Percentiles rank a stretch among this genome's conserved stretches.
Evolutionary conservation across 2,888 invertebrate species (phyloP).

Genomic region (Acrocera orbiculus): DNA sequence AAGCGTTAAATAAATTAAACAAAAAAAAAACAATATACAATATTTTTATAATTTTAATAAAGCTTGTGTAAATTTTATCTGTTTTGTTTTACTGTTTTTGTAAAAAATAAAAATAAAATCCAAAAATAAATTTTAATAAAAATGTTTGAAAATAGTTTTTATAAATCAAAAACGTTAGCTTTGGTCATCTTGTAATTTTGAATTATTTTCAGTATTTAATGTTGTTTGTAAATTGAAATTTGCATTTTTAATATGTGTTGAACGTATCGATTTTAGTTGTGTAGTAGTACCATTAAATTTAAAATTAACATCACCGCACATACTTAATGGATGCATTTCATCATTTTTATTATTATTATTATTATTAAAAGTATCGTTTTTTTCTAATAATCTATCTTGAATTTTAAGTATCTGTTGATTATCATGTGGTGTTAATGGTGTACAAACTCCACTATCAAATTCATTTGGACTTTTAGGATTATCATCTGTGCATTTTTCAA

Average conservation of each 20-base stretch:
- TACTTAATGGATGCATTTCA: constrained; percentile 52
- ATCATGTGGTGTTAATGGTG: constrained; percentile 40
- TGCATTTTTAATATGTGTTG: constrained; percentile 21
- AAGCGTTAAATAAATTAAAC: no score
- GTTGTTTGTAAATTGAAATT: background rate
- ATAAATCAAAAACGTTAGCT: constrained; percentile 7
- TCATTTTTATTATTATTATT: background rate
- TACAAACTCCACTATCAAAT: constrained; percentile 46
- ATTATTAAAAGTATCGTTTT: no score
- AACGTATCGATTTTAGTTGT: constrained; percentile 55
- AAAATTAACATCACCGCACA: constrained; percentile 56
- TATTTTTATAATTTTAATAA: no score
- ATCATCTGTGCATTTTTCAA: background rate
- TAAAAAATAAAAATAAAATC: no score
- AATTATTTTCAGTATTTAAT: constrained; percentile 5
- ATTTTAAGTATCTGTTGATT: constrained; percentile 18
- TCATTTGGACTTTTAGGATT: constrained; percentile 22
- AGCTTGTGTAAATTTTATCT: no score
- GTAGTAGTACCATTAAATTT: constrained; percentile 67
- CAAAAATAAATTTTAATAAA: no score
- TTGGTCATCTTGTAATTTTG: background rate
- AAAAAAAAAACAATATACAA: no score
- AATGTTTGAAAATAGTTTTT: constrained; percentile 1
- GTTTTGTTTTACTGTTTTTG: no score
- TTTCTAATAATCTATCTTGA: no score